These are phyloP conservation scores for Salticus scenicus DNA, from an alignment of 2,888 invertebrate species.

Conservation along the genomic window DNA sequence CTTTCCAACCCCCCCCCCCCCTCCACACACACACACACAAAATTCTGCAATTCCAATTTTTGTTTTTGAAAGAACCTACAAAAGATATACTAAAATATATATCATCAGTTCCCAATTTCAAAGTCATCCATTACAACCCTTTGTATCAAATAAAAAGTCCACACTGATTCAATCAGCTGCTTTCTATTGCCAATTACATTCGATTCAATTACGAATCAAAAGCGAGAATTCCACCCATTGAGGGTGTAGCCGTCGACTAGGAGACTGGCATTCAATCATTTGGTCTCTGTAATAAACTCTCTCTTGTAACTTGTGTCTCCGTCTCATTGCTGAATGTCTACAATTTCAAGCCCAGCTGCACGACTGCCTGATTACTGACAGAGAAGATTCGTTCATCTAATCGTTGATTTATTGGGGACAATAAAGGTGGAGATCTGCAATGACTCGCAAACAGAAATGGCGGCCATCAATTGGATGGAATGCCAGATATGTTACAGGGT, in stretches of 20 bases:
- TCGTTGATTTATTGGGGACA: conserved; percentile 1
- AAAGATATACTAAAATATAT: not conserved
- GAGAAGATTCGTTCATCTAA: conserved; percentile 13
- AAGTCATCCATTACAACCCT: conserved; percentile 1
- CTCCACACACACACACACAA: too few relatives aligned
- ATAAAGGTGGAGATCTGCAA: not conserved
- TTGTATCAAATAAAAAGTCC: conserved; percentile 3
- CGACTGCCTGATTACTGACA: conserved; percentile 9
- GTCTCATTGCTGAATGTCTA: conserved; percentile 5
- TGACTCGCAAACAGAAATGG: not conserved
- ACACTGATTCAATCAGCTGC: conserved; percentile 34
- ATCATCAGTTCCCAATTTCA: not conserved
- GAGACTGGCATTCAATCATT: conserved; percentile 48
- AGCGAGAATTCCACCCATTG: conserved; percentile 61
- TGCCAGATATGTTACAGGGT: not conserved
- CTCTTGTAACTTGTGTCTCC: not conserved
- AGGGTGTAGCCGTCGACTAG: conserved; percentile 43
- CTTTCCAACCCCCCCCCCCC: too few relatives aligned
- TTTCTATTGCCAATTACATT: conserved; percentile 65
- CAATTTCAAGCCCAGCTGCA: conserved; percentile 17
- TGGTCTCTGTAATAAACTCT: conserved; percentile 8
- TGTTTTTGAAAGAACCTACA: too few relatives aligned
- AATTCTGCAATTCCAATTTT: too few relatives aligned
- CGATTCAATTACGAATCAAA: conserved; percentile 68
- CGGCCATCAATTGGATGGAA: not conserved